Conservation (phyloP, 2,113 vertebrate genomes). For the Steatornis caripensis region DNA sequence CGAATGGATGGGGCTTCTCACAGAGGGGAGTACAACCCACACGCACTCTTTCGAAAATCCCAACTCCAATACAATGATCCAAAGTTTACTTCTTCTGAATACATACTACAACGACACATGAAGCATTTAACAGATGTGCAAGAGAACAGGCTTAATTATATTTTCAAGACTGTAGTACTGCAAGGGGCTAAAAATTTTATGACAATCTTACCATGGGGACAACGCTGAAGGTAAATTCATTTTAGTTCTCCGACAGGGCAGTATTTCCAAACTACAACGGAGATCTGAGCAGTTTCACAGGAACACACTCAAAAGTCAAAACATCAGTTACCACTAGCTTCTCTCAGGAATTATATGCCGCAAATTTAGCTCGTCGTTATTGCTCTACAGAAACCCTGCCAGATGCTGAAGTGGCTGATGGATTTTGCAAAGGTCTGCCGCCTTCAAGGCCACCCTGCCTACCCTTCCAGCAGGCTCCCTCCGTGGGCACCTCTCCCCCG, state of each 20-base stretch:
- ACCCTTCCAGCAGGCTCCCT: neutral
- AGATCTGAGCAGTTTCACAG: slow-evolving; percentile 13
- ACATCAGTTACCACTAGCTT: neutral
- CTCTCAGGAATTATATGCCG: slow-evolving; percentile 9
- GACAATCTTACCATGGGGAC: neutral
- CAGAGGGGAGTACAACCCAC: neutral
- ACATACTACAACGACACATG: neutral
- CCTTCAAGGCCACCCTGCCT: neutral
- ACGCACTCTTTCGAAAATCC: neutral
- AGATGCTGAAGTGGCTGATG: neutral
- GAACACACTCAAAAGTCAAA: slow-evolving; percentile 11
- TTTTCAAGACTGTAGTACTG: neutral
- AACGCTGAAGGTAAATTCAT: neutral
- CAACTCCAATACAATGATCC: neutral
- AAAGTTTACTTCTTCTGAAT: neutral
- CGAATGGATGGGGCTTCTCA: neutral
- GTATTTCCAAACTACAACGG: neutral
- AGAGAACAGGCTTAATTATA: neutral
- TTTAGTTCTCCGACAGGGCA: neutral
- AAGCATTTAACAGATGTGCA: neutral
- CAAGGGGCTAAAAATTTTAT: neutral
- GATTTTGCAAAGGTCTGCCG: neutral
- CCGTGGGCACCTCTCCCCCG: neutral
- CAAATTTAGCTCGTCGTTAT: slow-evolving; percentile 25
- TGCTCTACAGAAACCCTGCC: slow-evolving; percentile 18